Percentiles rank a stretch among this genome's conserved stretches.
These are phyloP conservation scores for Larimichthys polyactis DNA, from an alignment of 2,113 vertebrate species.

Conservation along the genomic window DNA sequence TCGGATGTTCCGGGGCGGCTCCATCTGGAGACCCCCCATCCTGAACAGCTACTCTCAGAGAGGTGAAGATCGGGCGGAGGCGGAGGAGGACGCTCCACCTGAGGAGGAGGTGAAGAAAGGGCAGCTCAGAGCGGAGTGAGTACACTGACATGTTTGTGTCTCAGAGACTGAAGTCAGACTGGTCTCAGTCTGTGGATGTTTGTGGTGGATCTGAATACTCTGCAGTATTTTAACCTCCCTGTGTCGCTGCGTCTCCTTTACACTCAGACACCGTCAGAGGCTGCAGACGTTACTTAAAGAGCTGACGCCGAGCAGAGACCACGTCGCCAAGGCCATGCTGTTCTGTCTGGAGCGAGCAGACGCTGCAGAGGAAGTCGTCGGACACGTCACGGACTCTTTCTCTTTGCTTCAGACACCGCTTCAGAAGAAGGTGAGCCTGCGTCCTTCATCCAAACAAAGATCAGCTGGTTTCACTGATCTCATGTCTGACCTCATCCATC, in stretches of 20 bases:
- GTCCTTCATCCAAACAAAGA: neutral
- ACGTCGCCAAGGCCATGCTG: conserved; percentile 82
- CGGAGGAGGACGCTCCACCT: conserved; percentile 55
- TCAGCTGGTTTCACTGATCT: neutral
- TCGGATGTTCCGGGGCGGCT: conserved; percentile 86
- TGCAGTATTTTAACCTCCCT: neutral
- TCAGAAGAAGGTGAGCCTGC: conserved; percentile 80
- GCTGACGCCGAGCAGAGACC: conserved; percentile 79
- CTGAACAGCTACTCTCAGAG: conserved; percentile 83
- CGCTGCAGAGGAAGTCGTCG: conserved; percentile 87
- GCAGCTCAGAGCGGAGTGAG: conserved; percentile 85
- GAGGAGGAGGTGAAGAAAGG: conserved; percentile 87
- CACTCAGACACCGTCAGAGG: conserved; percentile 81
- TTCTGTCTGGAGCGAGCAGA: conserved; percentile 86
- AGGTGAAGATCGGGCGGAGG: conserved; percentile 74
- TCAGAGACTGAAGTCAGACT: no score
- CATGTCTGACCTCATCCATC: neutral
- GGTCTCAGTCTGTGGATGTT: no score
- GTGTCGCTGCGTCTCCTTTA: neutral
- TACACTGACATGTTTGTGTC: neutral
- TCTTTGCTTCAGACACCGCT: conserved; percentile 83
- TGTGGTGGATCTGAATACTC: no score
- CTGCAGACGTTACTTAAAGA: conserved; percentile 81
- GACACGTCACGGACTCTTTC: conserved; percentile 81
- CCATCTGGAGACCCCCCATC: conserved; percentile 85